Evolutionary conservation across 2,888 invertebrate genomes (phyloP).

Genomic region (Taphrorychus bicolor): DNA sequence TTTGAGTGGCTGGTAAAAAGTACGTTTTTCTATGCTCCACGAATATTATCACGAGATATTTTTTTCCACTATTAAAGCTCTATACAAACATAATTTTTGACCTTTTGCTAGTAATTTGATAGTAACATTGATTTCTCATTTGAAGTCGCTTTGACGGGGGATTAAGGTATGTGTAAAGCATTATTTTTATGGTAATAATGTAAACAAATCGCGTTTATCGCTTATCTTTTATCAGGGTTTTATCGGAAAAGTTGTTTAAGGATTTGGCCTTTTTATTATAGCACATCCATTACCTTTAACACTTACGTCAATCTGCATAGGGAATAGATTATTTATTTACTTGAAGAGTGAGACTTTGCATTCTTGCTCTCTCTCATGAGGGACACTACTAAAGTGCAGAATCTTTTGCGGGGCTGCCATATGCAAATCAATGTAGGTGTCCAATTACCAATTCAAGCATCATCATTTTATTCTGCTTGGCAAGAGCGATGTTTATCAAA

Average conservation of each 20-base stretch:
- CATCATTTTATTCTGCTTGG: too few species aligned
- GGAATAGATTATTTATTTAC: not conserved
- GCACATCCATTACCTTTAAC: slow-evolving; percentile 27
- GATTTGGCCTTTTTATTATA: slow-evolving; percentile 36
- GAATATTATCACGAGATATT: not conserved
- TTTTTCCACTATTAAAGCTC: slow-evolving; percentile 3
- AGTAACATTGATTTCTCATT: not conserved
- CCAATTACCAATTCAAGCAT: too few species aligned
- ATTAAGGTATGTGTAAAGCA: slow-evolving; percentile 31
- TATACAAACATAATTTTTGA: slow-evolving; percentile 14
- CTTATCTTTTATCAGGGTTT: slow-evolving; percentile 32
- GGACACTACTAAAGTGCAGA: too few species aligned
- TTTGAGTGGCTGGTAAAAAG: too few species aligned
- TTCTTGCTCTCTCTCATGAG: too few species aligned
- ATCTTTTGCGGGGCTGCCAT: too few species aligned
- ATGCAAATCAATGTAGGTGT: too few species aligned
- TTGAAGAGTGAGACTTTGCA: too few species aligned
- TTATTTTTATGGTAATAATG: slow-evolving; percentile 32
- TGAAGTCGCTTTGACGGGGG: not conserved
- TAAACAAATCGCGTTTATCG: slow-evolving; percentile 38
- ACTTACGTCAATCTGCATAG: slow-evolving; percentile 20
- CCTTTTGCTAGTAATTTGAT: slow-evolving; percentile 14
- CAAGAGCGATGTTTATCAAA: too few species aligned
- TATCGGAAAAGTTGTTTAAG: slow-evolving; percentile 28
- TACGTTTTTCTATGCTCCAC: not conserved